Evolutionary conservation across 2,888 invertebrate species (phyloP).

Genomic region (Patella caerulea): DNA sequence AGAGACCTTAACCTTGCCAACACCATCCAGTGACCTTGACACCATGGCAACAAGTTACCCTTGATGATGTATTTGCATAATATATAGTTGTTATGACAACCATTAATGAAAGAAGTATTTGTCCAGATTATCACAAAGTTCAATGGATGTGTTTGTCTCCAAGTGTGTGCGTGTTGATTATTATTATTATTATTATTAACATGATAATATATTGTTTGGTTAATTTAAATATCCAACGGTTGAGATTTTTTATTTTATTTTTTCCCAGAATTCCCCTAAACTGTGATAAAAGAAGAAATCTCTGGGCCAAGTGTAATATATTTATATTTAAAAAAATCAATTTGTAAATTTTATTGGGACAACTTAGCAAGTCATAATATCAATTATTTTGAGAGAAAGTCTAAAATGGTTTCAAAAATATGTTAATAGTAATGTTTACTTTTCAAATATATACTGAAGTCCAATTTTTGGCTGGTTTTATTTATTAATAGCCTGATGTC

Average conservation of each 20-base stretch:
- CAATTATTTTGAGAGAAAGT: too few species aligned
- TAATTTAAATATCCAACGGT: not conserved
- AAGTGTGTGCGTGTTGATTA: not conserved
- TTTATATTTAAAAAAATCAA: not conserved
- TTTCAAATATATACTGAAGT: too few species aligned
- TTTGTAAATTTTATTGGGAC: not conserved
- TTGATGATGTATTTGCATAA: not conserved
- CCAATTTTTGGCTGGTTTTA: too few species aligned
- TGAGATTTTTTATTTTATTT: slow-evolving; percentile 1
- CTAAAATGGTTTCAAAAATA: too few species aligned
- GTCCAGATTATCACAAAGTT: too few species aligned
- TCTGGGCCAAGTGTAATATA: slow-evolving; percentile 23
- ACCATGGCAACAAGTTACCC: slow-evolving; percentile 10
- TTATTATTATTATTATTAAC: slow-evolving; percentile 1
- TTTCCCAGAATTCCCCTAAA: slow-evolving; percentile 18
- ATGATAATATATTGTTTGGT: not conserved
- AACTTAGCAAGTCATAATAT: not conserved
- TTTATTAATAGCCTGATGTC: too few species aligned
- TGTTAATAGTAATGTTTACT: too few species aligned
- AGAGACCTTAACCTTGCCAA: slow-evolving; percentile 25
- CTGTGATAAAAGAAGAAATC: slow-evolving; percentile 22
- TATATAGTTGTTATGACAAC: not conserved
- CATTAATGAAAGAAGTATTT: slow-evolving; percentile 8
- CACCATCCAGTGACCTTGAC: slow-evolving; percentile 28
- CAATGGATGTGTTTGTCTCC: not conserved